phyloP scores from a whole-genome alignment of 2,888 invertebrate genomes.

The Crematogaster levior region DNA sequence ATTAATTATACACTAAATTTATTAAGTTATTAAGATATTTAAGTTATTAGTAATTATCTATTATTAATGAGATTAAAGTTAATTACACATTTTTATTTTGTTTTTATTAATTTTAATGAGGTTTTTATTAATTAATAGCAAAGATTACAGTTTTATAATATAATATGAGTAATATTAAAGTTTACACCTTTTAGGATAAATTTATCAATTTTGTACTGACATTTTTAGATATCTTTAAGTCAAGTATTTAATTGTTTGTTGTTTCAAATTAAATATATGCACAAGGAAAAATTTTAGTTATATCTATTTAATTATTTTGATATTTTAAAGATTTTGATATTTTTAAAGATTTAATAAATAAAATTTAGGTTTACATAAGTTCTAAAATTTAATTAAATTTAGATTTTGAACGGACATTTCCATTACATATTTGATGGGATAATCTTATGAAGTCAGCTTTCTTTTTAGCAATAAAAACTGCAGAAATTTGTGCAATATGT shows the following conservation, averaged over 20 bases:
- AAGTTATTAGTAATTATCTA: not conserved
- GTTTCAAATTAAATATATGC: not conserved
- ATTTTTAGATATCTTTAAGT: not conserved
- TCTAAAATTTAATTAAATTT: slow-evolving; percentile 9
- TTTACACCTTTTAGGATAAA: too few relatives aligned
- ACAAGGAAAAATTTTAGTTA: not conserved
- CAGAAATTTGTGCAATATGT: not conserved
- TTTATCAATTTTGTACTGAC: not conserved
- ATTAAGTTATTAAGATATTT: not conserved
- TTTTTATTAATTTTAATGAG: not conserved
- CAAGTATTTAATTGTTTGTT: not conserved
- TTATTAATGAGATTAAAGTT: not conserved
- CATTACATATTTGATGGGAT: not conserved
- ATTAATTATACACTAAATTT: not conserved
- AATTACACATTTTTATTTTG: not conserved
- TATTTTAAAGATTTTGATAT: not conserved
- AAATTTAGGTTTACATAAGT: not conserved
- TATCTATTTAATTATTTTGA: not conserved
- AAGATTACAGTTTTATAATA: not conserved
- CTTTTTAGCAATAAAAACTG: slow-evolving; percentile 7
- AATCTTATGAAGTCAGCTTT: not conserved
- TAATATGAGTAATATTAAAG: not conserved
- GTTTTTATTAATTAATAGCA: not conserved
- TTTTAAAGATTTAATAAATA: not conserved
- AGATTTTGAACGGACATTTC: not conserved